Evolutionary conservation across 2,113 vertebrate species (phyloP).

Genomic region (Lophius piscatorius): DNA sequence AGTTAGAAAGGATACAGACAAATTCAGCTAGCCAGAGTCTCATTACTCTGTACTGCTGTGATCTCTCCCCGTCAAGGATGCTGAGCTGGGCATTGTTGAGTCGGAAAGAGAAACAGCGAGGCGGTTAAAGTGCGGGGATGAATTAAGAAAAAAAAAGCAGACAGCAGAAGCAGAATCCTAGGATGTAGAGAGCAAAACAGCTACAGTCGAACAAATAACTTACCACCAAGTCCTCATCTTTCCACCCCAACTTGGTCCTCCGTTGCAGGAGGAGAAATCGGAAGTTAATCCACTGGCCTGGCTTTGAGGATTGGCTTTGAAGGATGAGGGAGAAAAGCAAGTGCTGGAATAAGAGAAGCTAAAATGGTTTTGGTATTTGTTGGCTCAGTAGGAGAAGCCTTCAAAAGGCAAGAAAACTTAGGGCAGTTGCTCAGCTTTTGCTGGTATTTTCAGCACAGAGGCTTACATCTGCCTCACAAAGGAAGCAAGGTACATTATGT

Average conservation of each 20-base stretch:
- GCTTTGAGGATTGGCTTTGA: slow-evolving; percentile 72
- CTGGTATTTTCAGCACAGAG: slow-evolving; percentile 48
- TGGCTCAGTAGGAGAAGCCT: slow-evolving; percentile 58
- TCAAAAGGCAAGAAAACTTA: slow-evolving; percentile 40
- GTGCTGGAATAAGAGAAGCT: slow-evolving; percentile 53
- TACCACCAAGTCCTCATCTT: slow-evolving; percentile 40
- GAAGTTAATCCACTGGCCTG: slow-evolving; percentile 69
- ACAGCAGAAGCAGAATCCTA: slow-evolving; percentile 12
- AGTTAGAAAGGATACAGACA: slow-evolving; percentile 50
- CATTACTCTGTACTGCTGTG: slow-evolving; percentile 73
- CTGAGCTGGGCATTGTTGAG: slow-evolving; percentile 74
- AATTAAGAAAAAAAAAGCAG: slow-evolving; percentile 29
- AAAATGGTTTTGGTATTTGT: slow-evolving; percentile 64
- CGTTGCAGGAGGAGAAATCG: slow-evolving; percentile 50
- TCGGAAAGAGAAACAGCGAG: slow-evolving; percentile 43
- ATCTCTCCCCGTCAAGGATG: slow-evolving; percentile 70
- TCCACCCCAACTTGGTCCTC: slow-evolving; percentile 8
- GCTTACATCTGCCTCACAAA: slow-evolving; percentile 42
- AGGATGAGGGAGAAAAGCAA: slow-evolving; percentile 63
- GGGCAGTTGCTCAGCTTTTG: slow-evolving; percentile 54
- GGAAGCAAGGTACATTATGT: slow-evolving; percentile 35
- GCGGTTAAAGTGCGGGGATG: slow-evolving; percentile 21
- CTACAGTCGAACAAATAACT: slow-evolving; percentile 58
- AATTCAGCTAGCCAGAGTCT: slow-evolving; percentile 62
- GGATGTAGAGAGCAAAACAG: slow-evolving; percentile 38